These are phyloP conservation scores for Pluvianellus socialis DNA, from an alignment of 2,113 vertebrate species.

Conservation along the genomic window DNA sequence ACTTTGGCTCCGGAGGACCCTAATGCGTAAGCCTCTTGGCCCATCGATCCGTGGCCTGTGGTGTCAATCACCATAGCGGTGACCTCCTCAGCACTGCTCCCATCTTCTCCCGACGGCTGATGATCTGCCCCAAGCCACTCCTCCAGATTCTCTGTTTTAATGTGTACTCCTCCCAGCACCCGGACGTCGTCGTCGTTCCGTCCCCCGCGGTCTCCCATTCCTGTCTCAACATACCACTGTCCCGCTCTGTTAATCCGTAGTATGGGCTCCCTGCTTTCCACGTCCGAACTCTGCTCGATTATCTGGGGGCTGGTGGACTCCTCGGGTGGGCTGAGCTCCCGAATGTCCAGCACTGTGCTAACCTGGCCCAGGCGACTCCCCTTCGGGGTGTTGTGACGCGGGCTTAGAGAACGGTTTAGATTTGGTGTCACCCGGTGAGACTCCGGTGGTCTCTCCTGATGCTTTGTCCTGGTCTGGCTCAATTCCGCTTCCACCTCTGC, in stretches of 20 bases:
- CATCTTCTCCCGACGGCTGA: conserved; percentile 88
- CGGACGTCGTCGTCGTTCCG: conserved; percentile 82
- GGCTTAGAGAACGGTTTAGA: conserved; percentile 77
- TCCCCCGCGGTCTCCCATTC: conserved; percentile 77
- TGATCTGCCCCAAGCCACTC: conserved; percentile 92
- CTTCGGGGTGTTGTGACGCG: conserved; percentile 75
- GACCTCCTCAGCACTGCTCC: conserved; percentile 86
- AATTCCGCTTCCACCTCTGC: conserved; percentile 86
- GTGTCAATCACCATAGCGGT: conserved; percentile 93
- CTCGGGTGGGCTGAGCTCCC: conserved; percentile 85
- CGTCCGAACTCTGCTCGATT: conserved; percentile 83
- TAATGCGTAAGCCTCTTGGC: conserved; percentile 79
- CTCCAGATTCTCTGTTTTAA: conserved; percentile 93
- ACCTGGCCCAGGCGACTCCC: conserved; percentile 79
- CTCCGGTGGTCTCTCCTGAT: conserved; percentile 76
- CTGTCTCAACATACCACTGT: conserved; percentile 96
- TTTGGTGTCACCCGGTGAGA: conserved; percentile 75
- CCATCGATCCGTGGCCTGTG: conserved; percentile 83
- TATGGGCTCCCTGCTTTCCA: conserved; percentile 86
- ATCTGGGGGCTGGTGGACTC: conserved; percentile 90
- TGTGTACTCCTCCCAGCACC: conserved; percentile 83
- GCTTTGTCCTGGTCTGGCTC: conserved; percentile 76
- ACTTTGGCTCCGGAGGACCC: conserved; percentile 79
- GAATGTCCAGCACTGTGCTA: conserved; percentile 79
- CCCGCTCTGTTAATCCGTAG: conserved; percentile 93